Conservation (phyloP, 2,113 vertebrate species). For the Elanus axillaris region DNA sequence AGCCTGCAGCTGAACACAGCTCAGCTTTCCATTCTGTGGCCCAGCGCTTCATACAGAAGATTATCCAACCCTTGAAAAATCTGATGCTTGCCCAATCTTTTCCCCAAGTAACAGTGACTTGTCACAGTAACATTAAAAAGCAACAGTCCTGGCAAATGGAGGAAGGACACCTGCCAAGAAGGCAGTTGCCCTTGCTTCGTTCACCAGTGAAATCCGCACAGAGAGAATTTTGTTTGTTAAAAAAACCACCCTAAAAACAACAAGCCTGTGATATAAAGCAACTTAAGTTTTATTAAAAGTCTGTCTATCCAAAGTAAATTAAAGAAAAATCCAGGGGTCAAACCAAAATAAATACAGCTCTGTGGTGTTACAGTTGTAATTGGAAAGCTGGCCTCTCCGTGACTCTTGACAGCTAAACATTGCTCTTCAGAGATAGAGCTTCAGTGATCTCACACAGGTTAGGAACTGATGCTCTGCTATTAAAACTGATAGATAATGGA, state of each 20-base stretch:
- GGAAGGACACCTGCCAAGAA: background rate
- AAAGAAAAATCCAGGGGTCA: conserved; percentile 38
- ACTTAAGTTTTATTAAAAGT: conserved; percentile 43
- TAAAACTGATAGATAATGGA: background rate
- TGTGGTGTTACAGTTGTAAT: background rate
- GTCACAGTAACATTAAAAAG: background rate
- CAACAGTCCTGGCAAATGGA: background rate
- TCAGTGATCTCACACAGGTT: background rate
- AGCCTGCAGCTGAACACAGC: background rate
- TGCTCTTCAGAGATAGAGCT: background rate
- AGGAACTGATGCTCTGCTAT: background rate
- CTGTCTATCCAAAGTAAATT: conserved; percentile 48
- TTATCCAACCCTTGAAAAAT: background rate
- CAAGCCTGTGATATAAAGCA: conserved; percentile 16
- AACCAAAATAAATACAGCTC: conserved; percentile 41
- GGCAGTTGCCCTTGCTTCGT: background rate
- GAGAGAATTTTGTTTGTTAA: background rate
- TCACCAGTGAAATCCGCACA: background rate
- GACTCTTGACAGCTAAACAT: background rate
- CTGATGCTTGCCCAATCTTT: background rate
- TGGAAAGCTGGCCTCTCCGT: background rate
- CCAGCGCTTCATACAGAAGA: rapidly evolving
- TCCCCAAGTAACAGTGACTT: background rate
- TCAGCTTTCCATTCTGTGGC: background rate
- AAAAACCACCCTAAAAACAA: conserved; percentile 33